phyloP scores from a whole-genome alignment of 53 echinoderm and acorn worm genomes.

The Henricia sp. region DNA sequence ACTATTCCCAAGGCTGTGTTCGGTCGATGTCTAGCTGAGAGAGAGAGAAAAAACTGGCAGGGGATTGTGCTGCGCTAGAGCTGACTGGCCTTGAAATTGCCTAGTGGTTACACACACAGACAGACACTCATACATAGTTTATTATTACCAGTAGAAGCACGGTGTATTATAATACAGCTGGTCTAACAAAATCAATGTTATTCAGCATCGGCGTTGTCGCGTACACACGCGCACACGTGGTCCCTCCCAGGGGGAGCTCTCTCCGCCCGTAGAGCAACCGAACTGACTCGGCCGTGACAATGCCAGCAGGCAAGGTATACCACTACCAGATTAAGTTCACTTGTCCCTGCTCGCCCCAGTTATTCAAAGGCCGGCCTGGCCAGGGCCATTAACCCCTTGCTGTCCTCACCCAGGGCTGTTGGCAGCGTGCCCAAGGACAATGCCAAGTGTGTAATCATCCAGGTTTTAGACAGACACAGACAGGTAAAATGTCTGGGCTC shows the following conservation, averaged over 20 bases:
- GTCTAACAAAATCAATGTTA: conserved; percentile 29
- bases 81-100: conserved; percentile 34
- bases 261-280: background rate
- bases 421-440: conserved; percentile 48
- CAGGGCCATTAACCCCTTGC: conserved; percentile 30
- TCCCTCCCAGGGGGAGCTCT: background rate
- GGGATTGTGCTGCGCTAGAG: conserved; percentile 11
- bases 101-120: too few species aligned
- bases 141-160: background rate
- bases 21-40: conserved; percentile 12
- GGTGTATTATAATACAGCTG: background rate
- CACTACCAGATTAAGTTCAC: conserved; percentile 24
- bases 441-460: background rate
- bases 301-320: background rate
- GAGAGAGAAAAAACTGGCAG: conserved; percentile 15
- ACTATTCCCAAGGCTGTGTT: conserved; percentile 59
- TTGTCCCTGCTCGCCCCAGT: conserved; percentile 28
- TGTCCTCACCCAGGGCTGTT: conserved; percentile 5
- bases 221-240: conserved; percentile 3
- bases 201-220: too few species aligned
- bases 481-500: background rate
- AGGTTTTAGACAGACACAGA: background rate
- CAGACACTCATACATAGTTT: background rate
- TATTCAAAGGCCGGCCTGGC: conserved; percentile 32
- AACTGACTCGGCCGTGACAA: conserved; percentile 32